Evolutionary conservation across 2,113 vertebrate species (phyloP), one percentile per base, ranked within the genome.

Genomic region (Leptocoma aspasia): DNA sequence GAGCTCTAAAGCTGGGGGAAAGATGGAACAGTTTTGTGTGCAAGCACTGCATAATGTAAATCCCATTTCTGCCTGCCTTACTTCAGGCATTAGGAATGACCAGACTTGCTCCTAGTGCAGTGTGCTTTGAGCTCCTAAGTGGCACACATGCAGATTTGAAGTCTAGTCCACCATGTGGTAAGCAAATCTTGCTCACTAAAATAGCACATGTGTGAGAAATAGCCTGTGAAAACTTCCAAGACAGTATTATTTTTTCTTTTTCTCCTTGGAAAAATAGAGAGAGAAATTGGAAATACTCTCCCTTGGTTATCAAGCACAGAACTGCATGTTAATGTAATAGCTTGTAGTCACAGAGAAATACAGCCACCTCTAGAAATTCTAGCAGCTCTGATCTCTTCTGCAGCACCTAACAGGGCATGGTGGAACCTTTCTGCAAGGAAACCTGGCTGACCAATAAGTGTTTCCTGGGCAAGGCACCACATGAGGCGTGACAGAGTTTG

Each of bases 391-490:
- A 49, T 63, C 30, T 35, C 39, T 81, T 59, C 61, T 82, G 65
- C 26, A 54, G 54, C 70, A 30, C 4, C 23, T 57, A 42, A 30
- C 50, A 44, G 31, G 33, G 17, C 59, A 39, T 3, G 30, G 50
- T 80, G 54, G 69, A 92, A 22, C 27, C 6, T 70, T 90, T 70
- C 33, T 80, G 50, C 70, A 50, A 77, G 47, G 63, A 53, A 89
- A 44, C 42, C 49, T 85, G 69, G 63, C 50, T 90, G 93, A 71
- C n/a, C 72, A 66, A 35, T 59, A 31, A 28, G 37, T 35, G 12
- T 64, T 86, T 92, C 68, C 71, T 93, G 80, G 92, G 60, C 92
- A 90, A 86, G 68, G 52, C 77, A 79, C 42, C 90, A 80, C 50
- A 53, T 33, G 45, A 83, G 85, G 85, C 0, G 1, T 81, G 76